Evolutionary conservation across 2,888 invertebrate species (phyloP), one percentile per base, ranked within the genome.

Genomic region (Polymixis lichenea): DNA sequence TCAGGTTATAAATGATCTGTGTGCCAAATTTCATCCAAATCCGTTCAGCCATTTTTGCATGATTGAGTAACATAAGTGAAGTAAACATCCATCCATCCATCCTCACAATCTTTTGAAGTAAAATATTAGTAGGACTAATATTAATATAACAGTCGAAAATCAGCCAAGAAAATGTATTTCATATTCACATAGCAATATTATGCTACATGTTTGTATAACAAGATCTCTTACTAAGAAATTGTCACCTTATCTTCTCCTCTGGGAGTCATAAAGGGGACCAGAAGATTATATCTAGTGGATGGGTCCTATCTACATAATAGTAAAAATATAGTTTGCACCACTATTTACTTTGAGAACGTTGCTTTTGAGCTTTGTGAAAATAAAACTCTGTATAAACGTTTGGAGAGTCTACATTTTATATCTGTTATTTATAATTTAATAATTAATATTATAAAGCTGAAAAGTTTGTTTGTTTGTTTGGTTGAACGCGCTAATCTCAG

Each of bases 241-340:
- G 82, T 82, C 82, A 78, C 72, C 65, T 46, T 81, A 82, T 82
- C 81, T 85, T 13, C 13, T 77, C 78, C 73, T 74, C 13, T 5
- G 66, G 72, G 73, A 58, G 64, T 82, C 80, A 62, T 83, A 80
- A 77, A 80, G 67, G 56, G 71, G 51, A 74, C 61, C 56, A 74
- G 58, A 77, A 74, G 84, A 80, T 83, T 56, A 69, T 82, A 77
- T 81, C 72, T 78, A n/a, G 7, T 66, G 28, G 51, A 77, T 60
- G 73, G 77, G 38, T 46, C 53, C 72, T 76, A 79, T 80, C 65
- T 75, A 79, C 58, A 75, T 69, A 51, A 56, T 62, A 67, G 61
- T 67, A 58, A 51, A 15, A 51, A 65, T 60, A 53, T 46, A 46
- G 46, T 38, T 78, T 65, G 65, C 5, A 62, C 28, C 25, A 55